A percentile compares a stretch with the other conserved stretches of the same genome.
phyloP scores from a whole-genome alignment of 2,797 vertebrate species.

The Hypotaenidia okinawae region DNA sequence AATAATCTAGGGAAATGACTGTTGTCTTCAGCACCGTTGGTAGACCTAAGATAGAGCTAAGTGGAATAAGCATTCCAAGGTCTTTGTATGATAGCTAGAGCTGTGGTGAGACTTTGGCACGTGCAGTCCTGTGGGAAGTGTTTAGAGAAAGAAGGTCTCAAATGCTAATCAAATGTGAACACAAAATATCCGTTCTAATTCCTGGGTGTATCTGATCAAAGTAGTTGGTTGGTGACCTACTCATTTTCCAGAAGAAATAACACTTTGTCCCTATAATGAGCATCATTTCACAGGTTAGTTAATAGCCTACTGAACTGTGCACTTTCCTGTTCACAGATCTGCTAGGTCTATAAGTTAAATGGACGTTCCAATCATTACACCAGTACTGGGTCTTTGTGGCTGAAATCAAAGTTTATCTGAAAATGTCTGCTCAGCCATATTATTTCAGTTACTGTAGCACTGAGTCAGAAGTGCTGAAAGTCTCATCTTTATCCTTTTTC shows the following conservation, averaged over 20 bases:
- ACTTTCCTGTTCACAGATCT: neutral
- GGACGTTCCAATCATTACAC: neutral
- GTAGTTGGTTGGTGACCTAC: neutral
- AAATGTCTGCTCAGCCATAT: neutral
- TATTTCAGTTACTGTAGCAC: neutral
- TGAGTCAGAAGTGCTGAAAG: neutral
- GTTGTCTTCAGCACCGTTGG: neutral
- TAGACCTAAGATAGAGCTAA: neutral
- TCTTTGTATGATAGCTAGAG: neutral
- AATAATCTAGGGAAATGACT: neutral
- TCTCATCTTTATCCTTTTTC: neutral
- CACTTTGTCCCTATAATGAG: neutral
- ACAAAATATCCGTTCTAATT: constrained; percentile 3
- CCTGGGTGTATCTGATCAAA: neutral
- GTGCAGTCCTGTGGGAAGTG: neutral
- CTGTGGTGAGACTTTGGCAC: neutral
- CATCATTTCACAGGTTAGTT: neutral
- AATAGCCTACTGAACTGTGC: neutral
- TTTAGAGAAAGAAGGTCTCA: neutral
- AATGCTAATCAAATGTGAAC: neutral
- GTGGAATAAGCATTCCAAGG: neutral
- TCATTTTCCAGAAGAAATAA: neutral
- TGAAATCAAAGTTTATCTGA: constrained; percentile 8
- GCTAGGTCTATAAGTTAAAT: neutral
- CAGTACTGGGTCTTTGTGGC: neutral